A percentile compares a stretch with the other conserved stretches of the same genome.
phyloP scores from a whole-genome alignment of 2,797 vertebrate genomes.

The Pangasius sanitwongsei region DNA sequence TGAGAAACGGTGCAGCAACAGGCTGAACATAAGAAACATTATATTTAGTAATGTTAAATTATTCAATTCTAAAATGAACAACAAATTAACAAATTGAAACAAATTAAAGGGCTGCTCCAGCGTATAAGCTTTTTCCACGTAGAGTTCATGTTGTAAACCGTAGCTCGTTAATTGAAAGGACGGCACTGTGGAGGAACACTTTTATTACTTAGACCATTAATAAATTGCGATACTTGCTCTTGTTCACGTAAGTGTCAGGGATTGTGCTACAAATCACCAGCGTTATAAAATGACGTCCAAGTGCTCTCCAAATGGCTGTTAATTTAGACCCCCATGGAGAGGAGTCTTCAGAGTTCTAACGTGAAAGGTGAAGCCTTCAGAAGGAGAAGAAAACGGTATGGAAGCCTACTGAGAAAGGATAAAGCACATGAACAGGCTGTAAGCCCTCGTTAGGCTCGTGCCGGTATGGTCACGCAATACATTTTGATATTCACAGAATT shows the following conservation, averaged over 20 bases:
- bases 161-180: background rate
- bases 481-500: background rate
- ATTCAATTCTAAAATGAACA: background rate
- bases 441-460: background rate
- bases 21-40: background rate
- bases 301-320: background rate
- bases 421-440: background rate
- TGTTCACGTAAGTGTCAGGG: background rate
- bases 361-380: background rate
- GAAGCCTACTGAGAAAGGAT: background rate
- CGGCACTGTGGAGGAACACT: background rate
- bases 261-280: background rate
- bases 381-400: background rate
- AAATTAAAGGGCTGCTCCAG: background rate
- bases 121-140: background rate
- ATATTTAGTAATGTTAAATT: background rate
- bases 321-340: background rate
- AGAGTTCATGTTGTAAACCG: background rate
- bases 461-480: background rate
- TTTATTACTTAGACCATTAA: background rate
- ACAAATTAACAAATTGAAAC: too few species aligned
- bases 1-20: background rate
- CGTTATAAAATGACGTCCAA: background rate
- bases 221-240: background rate
- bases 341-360: background rate